Evolutionary conservation across 2,797 vertebrate species (phyloP), one percentile per base, ranked within the genome.

Genomic region (Gobionotothen gibberifrons): DNA sequence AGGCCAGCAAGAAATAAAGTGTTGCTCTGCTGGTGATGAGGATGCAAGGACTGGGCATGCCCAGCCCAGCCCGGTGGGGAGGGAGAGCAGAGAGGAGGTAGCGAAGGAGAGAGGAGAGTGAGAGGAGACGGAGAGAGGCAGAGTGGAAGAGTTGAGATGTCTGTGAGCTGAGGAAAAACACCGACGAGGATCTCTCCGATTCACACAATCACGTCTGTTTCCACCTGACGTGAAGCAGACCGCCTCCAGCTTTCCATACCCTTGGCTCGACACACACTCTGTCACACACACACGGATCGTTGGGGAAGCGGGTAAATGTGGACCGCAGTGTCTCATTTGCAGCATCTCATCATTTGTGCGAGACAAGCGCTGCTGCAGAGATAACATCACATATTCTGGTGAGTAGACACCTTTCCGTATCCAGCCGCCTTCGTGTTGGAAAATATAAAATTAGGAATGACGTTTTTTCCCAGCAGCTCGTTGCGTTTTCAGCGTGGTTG

Each of bases 241-340:
- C 40, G 39, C 5, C 55, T 44, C 9, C 22, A 26, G 59, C 43
- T 5, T 1, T n/a, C 15, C 3, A n/a, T n/a, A 4, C 36, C 11
- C 17, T 44, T 8, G 57, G 43, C 55, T 9, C 48, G 48, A 73
- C 49, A 42, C 63, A n/a, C 29, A 2, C 32, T 7, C 52, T 14
- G 57, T 32, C 40, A 32, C 52, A 9, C 42, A 3, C 47, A 19
- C 44, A 17, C 36, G 62, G 56, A 64, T 29, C 47, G n/a, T 58
- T 59, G 53, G 67, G 69, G 69, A 16, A 32, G 76, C 58, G 66
- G 78, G 53, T 82, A n/a, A 44, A 84, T 81, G 91, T 83, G 86
- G 83, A 90, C 90, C 88, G 92, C 93, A 92, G 93, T 85, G 89
- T 75, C 81, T 65, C 80, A 4, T 65, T 32, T 15, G 54, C 87